Conservation (phyloP, 2,888 invertebrate genomes). For the Tanaodytes sp. region DNA sequence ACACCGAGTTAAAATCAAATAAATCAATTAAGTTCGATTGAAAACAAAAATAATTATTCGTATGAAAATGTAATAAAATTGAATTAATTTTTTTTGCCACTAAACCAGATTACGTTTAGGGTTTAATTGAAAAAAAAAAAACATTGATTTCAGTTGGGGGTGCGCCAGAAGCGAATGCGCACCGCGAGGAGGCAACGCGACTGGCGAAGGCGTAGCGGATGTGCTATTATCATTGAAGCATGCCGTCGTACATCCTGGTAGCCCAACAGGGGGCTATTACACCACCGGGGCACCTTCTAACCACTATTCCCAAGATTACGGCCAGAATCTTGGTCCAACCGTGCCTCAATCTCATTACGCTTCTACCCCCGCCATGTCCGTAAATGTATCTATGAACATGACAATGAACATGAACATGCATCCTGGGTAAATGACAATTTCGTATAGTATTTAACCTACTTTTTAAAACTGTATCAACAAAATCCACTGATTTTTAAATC, state of each 20-base stretch:
- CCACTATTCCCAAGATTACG: constrained; percentile 67
- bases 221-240: constrained; percentile 90
- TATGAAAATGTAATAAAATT: no score
- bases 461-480: no score
- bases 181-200: constrained; percentile 75
- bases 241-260: constrained; percentile 87
- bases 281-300: constrained; percentile 65
- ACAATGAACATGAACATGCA: constrained; percentile 84
- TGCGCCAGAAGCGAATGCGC: constrained; percentile 71
- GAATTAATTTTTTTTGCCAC: no score
- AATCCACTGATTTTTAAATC: no score
- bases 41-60: no score
- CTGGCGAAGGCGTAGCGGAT: constrained; percentile 87
- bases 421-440: constrained; percentile 61
- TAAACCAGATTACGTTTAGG: no score
- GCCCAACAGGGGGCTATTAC: constrained; percentile 71
- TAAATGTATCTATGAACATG: constrained; percentile 98
- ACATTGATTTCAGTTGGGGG: constrained; percentile 64
- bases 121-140: background rate
- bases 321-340: constrained; percentile 66
- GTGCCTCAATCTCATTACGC: constrained; percentile 76
- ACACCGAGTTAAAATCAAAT: no score
- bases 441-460: no score
- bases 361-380: constrained; percentile 89
- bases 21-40: no score